Conservation (phyloP, 2,113 vertebrate species). For the Lycaon pictus region DNA sequence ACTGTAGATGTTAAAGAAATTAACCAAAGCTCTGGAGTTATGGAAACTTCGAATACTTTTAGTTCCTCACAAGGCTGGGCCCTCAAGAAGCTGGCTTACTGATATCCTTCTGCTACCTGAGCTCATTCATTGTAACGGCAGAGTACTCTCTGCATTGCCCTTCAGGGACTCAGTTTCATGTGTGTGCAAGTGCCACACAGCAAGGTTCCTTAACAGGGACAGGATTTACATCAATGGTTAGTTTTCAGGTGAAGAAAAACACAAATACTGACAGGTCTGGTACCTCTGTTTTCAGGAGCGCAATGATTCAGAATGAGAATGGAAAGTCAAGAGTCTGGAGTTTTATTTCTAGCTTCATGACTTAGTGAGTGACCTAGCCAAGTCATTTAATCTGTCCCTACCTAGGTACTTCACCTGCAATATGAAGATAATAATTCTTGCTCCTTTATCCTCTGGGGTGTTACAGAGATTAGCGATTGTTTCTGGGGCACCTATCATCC, state of each 20-base stretch:
- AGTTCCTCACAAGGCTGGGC: not conserved
- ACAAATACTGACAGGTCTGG: slow-evolving; percentile 63
- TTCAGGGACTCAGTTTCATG: not conserved
- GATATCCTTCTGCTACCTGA: slow-evolving; percentile 62
- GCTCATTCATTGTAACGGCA: slow-evolving; percentile 28
- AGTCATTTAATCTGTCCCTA: slow-evolving; percentile 77
- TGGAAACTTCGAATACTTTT: not conserved
- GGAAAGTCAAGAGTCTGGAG: slow-evolving; percentile 58
- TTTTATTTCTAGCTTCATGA: slow-evolving; percentile 74
- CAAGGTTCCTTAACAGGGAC: slow-evolving; percentile 74
- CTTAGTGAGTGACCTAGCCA: slow-evolving; percentile 64
- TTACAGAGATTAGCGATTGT: slow-evolving; percentile 76
- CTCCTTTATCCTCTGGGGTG: slow-evolving; percentile 74
- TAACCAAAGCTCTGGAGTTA: not conserved
- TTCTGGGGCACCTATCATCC: slow-evolving; percentile 69
- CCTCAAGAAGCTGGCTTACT: not conserved
- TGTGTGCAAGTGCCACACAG: slow-evolving; percentile 69
- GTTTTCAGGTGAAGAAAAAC: slow-evolving; percentile 58
- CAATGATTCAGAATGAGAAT: slow-evolving; percentile 37
- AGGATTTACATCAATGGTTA: slow-evolving; percentile 72
- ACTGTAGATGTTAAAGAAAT: not conserved
- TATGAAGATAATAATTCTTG: slow-evolving; percentile 81
- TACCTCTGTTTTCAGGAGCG: slow-evolving; percentile 7
- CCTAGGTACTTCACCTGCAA: slow-evolving; percentile 76
- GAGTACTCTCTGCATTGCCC: slow-evolving; percentile 56